These are phyloP conservation scores for Menura novaehollandiae DNA, from an alignment of 2,113 vertebrate genomes.

Conservation along the genomic window DNA sequence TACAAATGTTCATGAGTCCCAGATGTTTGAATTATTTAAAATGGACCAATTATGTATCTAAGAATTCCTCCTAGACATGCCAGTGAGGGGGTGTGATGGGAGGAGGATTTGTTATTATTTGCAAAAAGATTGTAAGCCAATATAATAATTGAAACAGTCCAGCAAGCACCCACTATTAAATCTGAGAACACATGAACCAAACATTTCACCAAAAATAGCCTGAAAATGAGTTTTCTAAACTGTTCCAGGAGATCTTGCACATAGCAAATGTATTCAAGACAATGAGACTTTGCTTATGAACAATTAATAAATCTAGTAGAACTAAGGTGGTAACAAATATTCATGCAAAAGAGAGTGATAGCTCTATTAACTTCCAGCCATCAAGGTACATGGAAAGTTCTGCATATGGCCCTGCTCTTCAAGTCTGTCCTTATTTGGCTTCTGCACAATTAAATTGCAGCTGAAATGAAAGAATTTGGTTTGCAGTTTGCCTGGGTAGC, in stretches of 20 bases:
- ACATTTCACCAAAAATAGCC: not conserved
- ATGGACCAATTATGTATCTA: not conserved
- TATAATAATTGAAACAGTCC: not conserved
- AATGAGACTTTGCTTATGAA: not conserved
- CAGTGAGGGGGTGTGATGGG: accelerated
- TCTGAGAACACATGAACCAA: not conserved
- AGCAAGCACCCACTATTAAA: not conserved
- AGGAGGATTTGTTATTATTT: not conserved
- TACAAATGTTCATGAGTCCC: not conserved
- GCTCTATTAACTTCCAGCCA: not conserved
- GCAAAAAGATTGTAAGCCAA: not conserved
- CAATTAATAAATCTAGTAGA: not conserved
- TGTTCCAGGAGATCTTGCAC: not conserved
- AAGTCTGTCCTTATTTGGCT: not conserved
- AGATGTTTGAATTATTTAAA: not conserved
- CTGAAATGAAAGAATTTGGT: not conserved
- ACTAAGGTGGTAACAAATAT: not conserved
- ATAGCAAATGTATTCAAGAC: not conserved
- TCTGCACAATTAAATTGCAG: not conserved
- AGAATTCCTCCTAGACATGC: not conserved
- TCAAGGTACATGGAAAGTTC: not conserved
- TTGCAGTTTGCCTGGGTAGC: not conserved
- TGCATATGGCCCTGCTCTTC: not conserved
- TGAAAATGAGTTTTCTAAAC: not conserved
- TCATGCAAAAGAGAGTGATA: not conserved